These are phyloP conservation scores for Eurystomus gularis DNA, from an alignment of 2,113 vertebrate species.

Conservation along the genomic window DNA sequence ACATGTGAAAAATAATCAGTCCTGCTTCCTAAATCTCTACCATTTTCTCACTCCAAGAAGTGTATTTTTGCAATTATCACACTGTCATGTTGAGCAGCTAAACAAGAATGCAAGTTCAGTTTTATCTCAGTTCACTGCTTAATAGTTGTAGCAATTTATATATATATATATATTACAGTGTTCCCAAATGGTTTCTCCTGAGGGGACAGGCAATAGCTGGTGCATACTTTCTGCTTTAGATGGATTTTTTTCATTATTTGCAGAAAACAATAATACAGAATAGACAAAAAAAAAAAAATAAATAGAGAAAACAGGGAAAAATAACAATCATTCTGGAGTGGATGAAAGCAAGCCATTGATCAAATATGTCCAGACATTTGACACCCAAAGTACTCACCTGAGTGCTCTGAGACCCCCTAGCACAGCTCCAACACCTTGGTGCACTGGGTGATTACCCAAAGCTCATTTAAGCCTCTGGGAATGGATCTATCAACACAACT, in stretches of 20 bases:
- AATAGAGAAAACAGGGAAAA: background rate
- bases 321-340: background rate
- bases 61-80: slow-evolving; percentile 27
- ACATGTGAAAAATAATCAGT: background rate
- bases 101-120: background rate
- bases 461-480: background rate
- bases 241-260: background rate
- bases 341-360: background rate
- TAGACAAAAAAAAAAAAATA: background rate
- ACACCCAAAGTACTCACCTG: background rate
- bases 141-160: background rate
- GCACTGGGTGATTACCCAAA: background rate
- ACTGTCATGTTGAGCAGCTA: background rate
- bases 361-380: background rate
- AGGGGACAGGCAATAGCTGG: background rate
- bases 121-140: slow-evolving; percentile 4
- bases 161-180: background rate
- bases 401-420: background rate
- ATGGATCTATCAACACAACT: background rate
- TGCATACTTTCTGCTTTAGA: background rate
- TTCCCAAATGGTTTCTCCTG: background rate
- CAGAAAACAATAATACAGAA: background rate
- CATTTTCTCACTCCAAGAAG: background rate
- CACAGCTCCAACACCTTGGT: accelerated
- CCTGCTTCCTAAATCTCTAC: background rate